phyloP scores from a whole-genome alignment of 2,888 invertebrate genomes.

The Pyrgus malvae region DNA sequence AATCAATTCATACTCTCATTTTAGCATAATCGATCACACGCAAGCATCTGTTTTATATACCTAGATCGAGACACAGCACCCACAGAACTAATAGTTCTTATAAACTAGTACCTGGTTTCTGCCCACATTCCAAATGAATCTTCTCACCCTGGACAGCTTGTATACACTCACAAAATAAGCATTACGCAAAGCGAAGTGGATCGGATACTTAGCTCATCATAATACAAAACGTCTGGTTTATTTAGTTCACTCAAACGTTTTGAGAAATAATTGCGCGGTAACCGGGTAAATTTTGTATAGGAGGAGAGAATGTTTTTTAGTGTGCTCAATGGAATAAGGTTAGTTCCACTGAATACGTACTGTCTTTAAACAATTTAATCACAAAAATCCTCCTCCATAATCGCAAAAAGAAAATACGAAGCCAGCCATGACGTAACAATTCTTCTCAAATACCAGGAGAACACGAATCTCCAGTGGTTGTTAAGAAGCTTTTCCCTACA shows the following conservation, averaged over 20 bases:
- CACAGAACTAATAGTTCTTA: too few species aligned
- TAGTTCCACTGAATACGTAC: too few species aligned
- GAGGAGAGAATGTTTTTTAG: too few species aligned
- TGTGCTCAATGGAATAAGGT: too few species aligned
- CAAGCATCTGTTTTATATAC: slow-evolving; percentile 4
- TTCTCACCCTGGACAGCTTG: slow-evolving; percentile 38
- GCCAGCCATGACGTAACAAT: slow-evolving; percentile 54
- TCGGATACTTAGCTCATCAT: slow-evolving; percentile 30
- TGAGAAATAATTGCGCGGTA: too few species aligned
- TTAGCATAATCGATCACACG: slow-evolving; percentile 8
- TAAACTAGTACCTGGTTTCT: slow-evolving; percentile 16
- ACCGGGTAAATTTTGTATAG: too few species aligned
- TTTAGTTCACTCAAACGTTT: slow-evolving; percentile 4
- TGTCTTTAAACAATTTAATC: too few species aligned
- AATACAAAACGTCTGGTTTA: slow-evolving; percentile 20
- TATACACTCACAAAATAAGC: slow-evolving; percentile 13
- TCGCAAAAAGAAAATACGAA: not conserved
- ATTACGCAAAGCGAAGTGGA: slow-evolving; percentile 18
- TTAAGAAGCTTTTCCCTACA: not conserved
- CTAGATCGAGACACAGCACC: slow-evolving; percentile 3
- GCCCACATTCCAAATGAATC: slow-evolving; percentile 40
- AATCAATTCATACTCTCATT: not conserved
- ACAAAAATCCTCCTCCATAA: not conserved
- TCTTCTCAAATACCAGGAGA: slow-evolving; percentile 52
- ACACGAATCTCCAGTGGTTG: slow-evolving; percentile 41